Evolutionary conservation across 2,797 vertebrate genomes (phyloP), one percentile per base, ranked within the genome.

Genomic region (Labroides dimidiatus): DNA sequence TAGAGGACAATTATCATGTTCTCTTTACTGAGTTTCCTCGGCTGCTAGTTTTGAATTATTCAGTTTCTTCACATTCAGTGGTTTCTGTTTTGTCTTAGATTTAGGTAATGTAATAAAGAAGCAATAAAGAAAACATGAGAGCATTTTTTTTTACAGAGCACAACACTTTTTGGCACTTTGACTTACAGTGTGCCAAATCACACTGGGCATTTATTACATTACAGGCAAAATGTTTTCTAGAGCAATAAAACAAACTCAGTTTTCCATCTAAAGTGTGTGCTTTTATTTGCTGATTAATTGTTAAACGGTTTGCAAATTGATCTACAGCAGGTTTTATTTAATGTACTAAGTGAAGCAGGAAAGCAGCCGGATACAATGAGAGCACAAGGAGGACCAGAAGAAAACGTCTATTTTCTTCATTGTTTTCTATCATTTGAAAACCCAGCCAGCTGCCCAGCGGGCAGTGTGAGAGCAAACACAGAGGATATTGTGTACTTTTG

Each of bases 181-280:
- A 69, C 55, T 61, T 47, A 53, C 42, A 74, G 55, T 47, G 63
- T 62, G 37, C 53, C 75, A 67, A 69, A 73, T 73, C 62, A 69
- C 63, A 72, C 69, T 49, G 66, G 73, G 61, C 76, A 77, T 83
- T 73, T 75, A 83, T 80, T 78, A 69, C 42, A 76, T 74, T 72
- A 48, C 7, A 36, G 63, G 37, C 12, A 13, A 74, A 81, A 67
- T 55, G 15, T 17, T 59, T 84, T 80, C 59, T 3, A 6, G 41
- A 67, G 57, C 51, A 79, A 74, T 74, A 70, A 69, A 61, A 72
- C 58, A 72, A 48, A 71, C 74, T 72, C 52, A 42, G 36, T 33
- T 33, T 33, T 33, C 30, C 49, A 42, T 64, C 67, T 71, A 59
- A 37, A 70, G 47, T 30, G 50, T 72, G 33, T 23, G 58, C 61